Base-by-base conservation (phyloP, 2,113 vertebrate species). In the Macrotus californicus region DNA sequence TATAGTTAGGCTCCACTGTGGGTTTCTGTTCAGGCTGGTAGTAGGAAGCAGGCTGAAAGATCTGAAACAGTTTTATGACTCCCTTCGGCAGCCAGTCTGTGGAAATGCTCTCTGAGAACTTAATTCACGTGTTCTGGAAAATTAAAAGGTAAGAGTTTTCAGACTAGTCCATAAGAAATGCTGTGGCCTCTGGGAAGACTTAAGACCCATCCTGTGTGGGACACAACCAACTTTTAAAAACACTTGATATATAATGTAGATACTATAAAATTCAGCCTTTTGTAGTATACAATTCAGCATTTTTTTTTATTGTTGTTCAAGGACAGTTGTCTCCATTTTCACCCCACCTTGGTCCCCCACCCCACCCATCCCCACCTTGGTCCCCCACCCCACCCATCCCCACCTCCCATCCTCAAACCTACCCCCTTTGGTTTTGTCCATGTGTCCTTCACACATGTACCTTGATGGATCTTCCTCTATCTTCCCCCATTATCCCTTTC, bases 131-230 rank as follows among this genome's bases (percentile, higher is more conserved):
- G 61, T 70, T 87, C 72, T 67, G 43, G 19, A 95, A 16, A 39
- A 48, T 93, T 87, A 61, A 94, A 80, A 72, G 77, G 46, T 86
- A 81, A 59, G n/a, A 81, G 48, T 80, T 86, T 91, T 91, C 73
- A 80, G n/a, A 82, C 8, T 29, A 75, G 46, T 16, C 56, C 43
- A 75, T 43, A 54, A 82, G 82, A 93, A 61, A 81, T 61, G 69
- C 31, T n/a, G 15, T 67, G 43, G n/a, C 52, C n/a, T 91, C 36
- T 80, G 46, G 70, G 36, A 61, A 94, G 41, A 76, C 31, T 66
- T 52, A 76, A 81, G 26, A 69, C 36, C 73, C 48, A 31, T 48
- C 52, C 83, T 59, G 14, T 36, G 48, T 82, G 12, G 46, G 54
- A 89, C 13, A 77, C 4, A 12, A 77, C 22, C 67, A 29, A 43